Conservation (phyloP, 1,140 invertebrate genomes). For the Capitella teleta region DNA sequence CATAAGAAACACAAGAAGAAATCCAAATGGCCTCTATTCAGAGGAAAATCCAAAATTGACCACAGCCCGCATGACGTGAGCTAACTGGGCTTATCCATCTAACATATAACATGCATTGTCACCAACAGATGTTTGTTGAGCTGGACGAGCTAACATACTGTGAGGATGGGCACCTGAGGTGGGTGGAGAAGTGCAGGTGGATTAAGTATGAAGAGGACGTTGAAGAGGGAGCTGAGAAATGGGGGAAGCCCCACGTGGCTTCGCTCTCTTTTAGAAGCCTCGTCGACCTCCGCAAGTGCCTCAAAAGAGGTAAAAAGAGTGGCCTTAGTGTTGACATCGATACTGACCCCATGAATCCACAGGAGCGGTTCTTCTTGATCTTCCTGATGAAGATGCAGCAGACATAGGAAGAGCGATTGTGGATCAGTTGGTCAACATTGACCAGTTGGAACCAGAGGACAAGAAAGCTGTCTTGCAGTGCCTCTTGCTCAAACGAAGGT, state of each 20-base stretch:
- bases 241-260: constrained; percentile 61
- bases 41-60: no score
- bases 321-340: not conserved
- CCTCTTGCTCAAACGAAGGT: constrained; percentile 64
- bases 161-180: constrained; percentile 44
- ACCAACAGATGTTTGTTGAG: constrained; percentile 64
- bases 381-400: constrained; percentile 77
- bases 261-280: constrained; percentile 86
- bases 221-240: constrained; percentile 45
- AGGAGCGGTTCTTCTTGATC: constrained; percentile 70
- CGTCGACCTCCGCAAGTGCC: constrained; percentile 70
- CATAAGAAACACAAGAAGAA: no score
- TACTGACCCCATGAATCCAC: not conserved
- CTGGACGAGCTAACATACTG: constrained; percentile 68
- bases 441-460: constrained; percentile 70
- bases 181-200: constrained; percentile 50
- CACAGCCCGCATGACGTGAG: no score
- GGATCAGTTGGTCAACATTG: constrained; percentile 75
- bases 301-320: constrained; percentile 61
- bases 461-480: constrained; percentile 65
- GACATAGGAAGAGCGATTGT: constrained; percentile 73
- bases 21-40: no score
- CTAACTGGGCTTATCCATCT: no score
- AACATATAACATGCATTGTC: no score
- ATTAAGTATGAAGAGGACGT: constrained; percentile 54